A percentile compares a stretch with the other conserved stretches of the same genome.
These are phyloP conservation scores for Macrotus californicus DNA, from an alignment of 2,113 vertebrate species.

Conservation along the genomic window DNA sequence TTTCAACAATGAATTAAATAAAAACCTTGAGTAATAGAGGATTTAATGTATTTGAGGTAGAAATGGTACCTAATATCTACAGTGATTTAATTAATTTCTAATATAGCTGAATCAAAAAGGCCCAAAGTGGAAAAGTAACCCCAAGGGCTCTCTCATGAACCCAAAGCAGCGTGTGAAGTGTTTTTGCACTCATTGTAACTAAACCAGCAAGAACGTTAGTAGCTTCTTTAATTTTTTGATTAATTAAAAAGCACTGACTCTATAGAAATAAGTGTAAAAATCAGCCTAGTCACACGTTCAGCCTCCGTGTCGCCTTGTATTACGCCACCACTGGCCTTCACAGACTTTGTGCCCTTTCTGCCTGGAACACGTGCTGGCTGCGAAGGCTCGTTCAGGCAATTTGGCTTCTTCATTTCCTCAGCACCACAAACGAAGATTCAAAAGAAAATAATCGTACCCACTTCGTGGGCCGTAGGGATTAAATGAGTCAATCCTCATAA, in stretches of 20 bases:
- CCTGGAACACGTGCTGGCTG: neutral
- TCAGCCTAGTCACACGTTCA: neutral
- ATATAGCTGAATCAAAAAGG: neutral
- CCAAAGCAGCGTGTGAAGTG: neutral
- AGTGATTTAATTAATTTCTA: neutral
- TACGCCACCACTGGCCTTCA: neutral
- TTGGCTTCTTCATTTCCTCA: neutral
- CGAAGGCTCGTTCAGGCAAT: neutral
- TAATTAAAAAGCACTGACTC: neutral
- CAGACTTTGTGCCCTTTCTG: neutral
- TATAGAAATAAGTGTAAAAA: neutral
- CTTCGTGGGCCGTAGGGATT: neutral
- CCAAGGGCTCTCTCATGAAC: neutral
- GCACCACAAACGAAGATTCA: neutral
- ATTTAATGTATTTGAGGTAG: neutral
- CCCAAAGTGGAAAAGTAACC: neutral
- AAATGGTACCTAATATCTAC: neutral
- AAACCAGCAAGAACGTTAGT: neutral
- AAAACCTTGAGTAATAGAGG: neutral
- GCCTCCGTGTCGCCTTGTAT: rapidly evolving
- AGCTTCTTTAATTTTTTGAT: neutral
- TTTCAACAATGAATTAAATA: neutral
- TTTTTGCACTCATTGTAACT: neutral
- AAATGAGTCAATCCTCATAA: neutral
- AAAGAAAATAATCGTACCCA: neutral